Conservation (phyloP, 2,797 vertebrate genomes). For the Chiroxiphia lanceolata region DNA sequence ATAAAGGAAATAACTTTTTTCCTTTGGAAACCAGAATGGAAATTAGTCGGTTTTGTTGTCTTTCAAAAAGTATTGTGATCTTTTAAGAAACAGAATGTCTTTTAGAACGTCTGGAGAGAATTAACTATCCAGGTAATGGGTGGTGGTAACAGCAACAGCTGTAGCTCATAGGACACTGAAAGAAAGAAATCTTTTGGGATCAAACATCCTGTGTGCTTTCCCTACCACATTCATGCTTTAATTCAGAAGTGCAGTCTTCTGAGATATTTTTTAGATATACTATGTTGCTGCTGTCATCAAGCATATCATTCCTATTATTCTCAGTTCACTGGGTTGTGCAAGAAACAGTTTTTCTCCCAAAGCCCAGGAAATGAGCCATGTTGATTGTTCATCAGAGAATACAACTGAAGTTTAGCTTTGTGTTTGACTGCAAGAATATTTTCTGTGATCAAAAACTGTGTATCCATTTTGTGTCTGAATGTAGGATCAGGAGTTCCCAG, state of each 20-base stretch:
- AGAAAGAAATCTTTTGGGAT: conserved; percentile 57
- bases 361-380: conserved; percentile 50
- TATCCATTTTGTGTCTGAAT: conserved; percentile 22
- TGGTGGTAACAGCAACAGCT: conserved; percentile 49
- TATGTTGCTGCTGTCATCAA: conserved; percentile 56
- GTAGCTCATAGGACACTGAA: conserved; percentile 9
- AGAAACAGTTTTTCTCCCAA: conserved; percentile 54
- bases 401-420: conserved; percentile 35
- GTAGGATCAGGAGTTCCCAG: conserved; percentile 71
- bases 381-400: conserved; percentile 57
- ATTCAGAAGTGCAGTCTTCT: conserved; percentile 55
- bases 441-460: conserved; percentile 12
- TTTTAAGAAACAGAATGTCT: conserved; percentile 22
- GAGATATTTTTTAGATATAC: conserved; percentile 13
- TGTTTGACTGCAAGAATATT: conserved; percentile 27
- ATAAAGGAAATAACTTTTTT: background rate
- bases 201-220: conserved; percentile 32
- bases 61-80: background rate
- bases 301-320: conserved; percentile 70
- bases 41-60: background rate
- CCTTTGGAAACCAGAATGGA: background rate
- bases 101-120: conserved; percentile 15
- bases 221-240: conserved; percentile 50
- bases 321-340: conserved; percentile 62
- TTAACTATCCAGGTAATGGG: conserved; percentile 18